Conservation (phyloP, 2,888 invertebrate species). For the Zootermopsis nevadensis region DNA sequence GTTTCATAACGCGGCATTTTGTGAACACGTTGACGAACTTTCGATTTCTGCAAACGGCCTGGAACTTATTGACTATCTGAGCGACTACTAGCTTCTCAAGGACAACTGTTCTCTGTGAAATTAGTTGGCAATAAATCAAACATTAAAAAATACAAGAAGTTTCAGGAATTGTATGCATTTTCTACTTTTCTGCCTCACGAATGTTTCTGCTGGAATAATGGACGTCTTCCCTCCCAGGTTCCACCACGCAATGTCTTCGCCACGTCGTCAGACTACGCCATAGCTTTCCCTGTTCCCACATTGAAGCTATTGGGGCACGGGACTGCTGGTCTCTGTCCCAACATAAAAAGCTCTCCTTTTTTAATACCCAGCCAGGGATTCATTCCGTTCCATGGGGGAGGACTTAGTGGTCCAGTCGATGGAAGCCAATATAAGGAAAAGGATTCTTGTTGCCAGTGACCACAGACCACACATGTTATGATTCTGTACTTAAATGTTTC, state of each 20-base stretch:
- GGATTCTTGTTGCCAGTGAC: background rate
- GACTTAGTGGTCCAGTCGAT: conserved; percentile 38
- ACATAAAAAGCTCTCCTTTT: conserved; percentile 45
- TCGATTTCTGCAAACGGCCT: too few relatives aligned
- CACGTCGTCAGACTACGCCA: background rate
- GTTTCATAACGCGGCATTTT: too few relatives aligned
- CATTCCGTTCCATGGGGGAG: conserved; percentile 39
- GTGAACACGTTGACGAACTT: too few relatives aligned
- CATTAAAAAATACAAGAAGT: too few relatives aligned
- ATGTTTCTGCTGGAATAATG: background rate
- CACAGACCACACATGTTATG: background rate
- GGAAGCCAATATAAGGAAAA: conserved; percentile 41
- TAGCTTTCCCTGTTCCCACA: background rate
- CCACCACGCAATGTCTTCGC: conserved; percentile 4
- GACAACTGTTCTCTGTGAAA: too few relatives aligned
- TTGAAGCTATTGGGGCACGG: conserved; percentile 27
- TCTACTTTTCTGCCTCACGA: background rate
- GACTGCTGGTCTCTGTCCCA: conserved; percentile 7
- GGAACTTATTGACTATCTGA: too few relatives aligned
- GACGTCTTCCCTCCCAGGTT: background rate
- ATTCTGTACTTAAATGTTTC: conserved; percentile 6
- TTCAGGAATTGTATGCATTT: too few relatives aligned
- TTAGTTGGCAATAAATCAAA: too few relatives aligned
- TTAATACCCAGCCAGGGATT: conserved; percentile 46
- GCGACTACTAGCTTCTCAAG: too few relatives aligned